Percentiles rank a stretch among this genome's conserved stretches.
These are phyloP conservation scores for Sparus aurata DNA, from an alignment of 2,797 vertebrate species.

Conservation along the genomic window DNA sequence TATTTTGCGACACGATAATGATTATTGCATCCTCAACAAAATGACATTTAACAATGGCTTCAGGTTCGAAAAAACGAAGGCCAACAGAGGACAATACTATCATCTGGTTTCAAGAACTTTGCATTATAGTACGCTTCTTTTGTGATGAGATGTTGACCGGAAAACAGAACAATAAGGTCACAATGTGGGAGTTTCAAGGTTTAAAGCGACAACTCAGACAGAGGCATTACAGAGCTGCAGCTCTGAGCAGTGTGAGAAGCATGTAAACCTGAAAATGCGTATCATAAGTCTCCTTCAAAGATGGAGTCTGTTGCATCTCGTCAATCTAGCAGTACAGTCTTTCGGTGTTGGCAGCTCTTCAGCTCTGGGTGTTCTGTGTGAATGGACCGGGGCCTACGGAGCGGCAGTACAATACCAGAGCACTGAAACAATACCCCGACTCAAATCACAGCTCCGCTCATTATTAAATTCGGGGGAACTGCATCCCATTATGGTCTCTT, in stretches of 20 bases:
- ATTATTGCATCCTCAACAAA: conserved; percentile 38
- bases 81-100: conserved; percentile 18
- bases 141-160: not conserved
- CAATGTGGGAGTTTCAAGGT: not conserved
- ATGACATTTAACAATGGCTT: conserved; percentile 62
- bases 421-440: conserved; percentile 23
- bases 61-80: conserved; percentile 29
- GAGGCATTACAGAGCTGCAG: no score
- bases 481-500: conserved; percentile 47
- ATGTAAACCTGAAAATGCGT: no score
- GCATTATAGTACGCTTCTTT: not conserved
- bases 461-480: conserved; percentile 61
- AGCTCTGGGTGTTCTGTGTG: conserved; percentile 9
- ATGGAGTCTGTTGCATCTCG: not conserved
- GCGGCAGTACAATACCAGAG: conserved; percentile 29
- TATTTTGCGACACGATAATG: conserved; percentile 30
- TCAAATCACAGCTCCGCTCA: conserved; percentile 17
- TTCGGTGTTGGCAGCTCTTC: not conserved
- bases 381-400: not conserved
- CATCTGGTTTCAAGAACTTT: conserved; percentile 16
- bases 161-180: conserved; percentile 1
- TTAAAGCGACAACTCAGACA: not conserved
- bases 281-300: no score
- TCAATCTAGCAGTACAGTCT: not conserved
- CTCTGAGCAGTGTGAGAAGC: no score